Base-by-base conservation (phyloP, 2,888 invertebrate genomes). In the Agriopis aurantiaria region DNA sequence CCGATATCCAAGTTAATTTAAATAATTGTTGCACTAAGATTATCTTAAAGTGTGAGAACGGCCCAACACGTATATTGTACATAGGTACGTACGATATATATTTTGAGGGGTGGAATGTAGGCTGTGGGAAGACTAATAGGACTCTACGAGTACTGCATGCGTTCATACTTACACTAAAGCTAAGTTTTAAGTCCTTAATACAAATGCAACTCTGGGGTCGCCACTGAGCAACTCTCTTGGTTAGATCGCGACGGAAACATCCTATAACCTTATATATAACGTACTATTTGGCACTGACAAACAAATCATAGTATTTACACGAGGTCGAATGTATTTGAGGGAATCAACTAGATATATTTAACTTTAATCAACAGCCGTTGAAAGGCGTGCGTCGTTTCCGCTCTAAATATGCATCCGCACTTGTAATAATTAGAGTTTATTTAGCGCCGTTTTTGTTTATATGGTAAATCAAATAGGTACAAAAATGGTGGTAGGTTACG, bases 201-300 rank as follows among this genome's bases (percentile, higher is more conserved):
- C 45, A 57, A 68, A 63, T 61, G 56, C 67, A 56, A 68, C 55
- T 48, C 66, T 60, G 40, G 53, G 7, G 23, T 57, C 53, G 65
- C 68, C 46, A 58, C 63, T 69, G 71, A 71, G 73, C 68, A 75
- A 74, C 56, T 56, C 49, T 41, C 49, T 52, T 0, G 62, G 45
- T 57, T 23, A 23, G 41, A 59, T 66, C 51, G 53, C 56, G 63
- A 69, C 62, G 60, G 61, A 53, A 66, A 65, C 56, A 74, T 69
- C 79, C 79, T 80, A 78, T 33, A 33, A 33, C 33, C 33, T 33
- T 33, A 33, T 33, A 33, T 5, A 33, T 73, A 80, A 80, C 79
- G 73, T 81, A 84, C 77, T 84, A 85, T 87, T 88, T 88, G 87
- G 87, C 87, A 88, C 88, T 85, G 83, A 80, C 71, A 80, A 81